These are phyloP conservation scores for zebrafish (Danio rerio) DNA, from an alignment of 2,113 vertebrate genomes.

Conservation along the genomic window GRCz12tu NC_133196.1:35515501-35516000, in stretches of 20 bases:
- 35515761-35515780: slow-evolving; percentile 70
- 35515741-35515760: slow-evolving; percentile 81
- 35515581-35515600: slow-evolving; percentile 80
- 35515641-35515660: slow-evolving; percentile 78
- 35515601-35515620: slow-evolving; percentile 80
- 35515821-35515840: slow-evolving; percentile 69
- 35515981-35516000: slow-evolving; percentile 90
- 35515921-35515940: slow-evolving; percentile 80
- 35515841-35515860: slow-evolving; percentile 73
- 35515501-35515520: slow-evolving; percentile 91
- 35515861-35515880: slow-evolving; percentile 63
- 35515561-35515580: slow-evolving; percentile 89
- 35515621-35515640: slow-evolving; percentile 74
- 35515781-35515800: slow-evolving; percentile 72
- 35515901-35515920: slow-evolving; percentile 78
- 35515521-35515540: slow-evolving; percentile 85
- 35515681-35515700: slow-evolving; percentile 76
- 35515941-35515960: slow-evolving; percentile 87
- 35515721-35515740: slow-evolving; percentile 78
- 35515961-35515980: slow-evolving; percentile 90
- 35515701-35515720: slow-evolving; percentile 72
- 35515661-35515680: slow-evolving; percentile 75
- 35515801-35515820: slow-evolving; percentile 72
- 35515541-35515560: slow-evolving; percentile 88
- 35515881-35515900: slow-evolving; percentile 73